Base-by-base conservation (phyloP, 1,140 invertebrate species). In the Daktulosphaira vitifoliae region DNA sequence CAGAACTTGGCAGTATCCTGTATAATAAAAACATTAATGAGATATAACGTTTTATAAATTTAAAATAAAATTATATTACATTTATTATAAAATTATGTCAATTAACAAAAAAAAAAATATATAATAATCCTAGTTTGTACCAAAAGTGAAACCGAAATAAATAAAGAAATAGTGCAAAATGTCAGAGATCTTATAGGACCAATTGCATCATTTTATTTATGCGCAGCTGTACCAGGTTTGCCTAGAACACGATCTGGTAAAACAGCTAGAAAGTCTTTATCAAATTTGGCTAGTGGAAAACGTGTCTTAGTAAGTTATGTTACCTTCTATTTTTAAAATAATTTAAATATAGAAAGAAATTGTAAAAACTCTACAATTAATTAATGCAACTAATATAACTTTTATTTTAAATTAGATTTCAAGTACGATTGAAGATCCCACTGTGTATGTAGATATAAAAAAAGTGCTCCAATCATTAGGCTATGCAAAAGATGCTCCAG, bases 361-460 rank as follows among this genome's bases (percentile, higher is more conserved):
- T 39, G 38, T 39, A 8, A 39, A 8, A 8, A 9, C 8, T n/a
- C 20, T 5, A 22, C n/a, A n/a, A 16, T 5, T 5, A 6, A 7
- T n/a, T 48, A 22, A n/a, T 7, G n/a, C 44, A n/a, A 7, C n/a
- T 15, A 48, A 48, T 48, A n/a, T 48, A 7, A 48, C 38, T 39
- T 22, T 5, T 54, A 22, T 67, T 76, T 76, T 66, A 73, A n/a
- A n/a, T n/a, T n/a, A 87, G 84, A 85, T 89, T 71, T 85, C 91
- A 48, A 82, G 86, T 3, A 93, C 91, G 1, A 90, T 95, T 56
- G 92, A 95, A 77, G 90, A 95, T 78, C 80, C 87, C 16, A 81
- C 78, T 54, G 87, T 94, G 1, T 96, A 90, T 71, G 76, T 75
- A 3, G 84, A 87, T 71, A 86, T 92, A 48, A 86, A 86, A 71